phyloP scores from a whole-genome alignment of 1,140 invertebrate genomes.

The Mamestra configurata region DNA sequence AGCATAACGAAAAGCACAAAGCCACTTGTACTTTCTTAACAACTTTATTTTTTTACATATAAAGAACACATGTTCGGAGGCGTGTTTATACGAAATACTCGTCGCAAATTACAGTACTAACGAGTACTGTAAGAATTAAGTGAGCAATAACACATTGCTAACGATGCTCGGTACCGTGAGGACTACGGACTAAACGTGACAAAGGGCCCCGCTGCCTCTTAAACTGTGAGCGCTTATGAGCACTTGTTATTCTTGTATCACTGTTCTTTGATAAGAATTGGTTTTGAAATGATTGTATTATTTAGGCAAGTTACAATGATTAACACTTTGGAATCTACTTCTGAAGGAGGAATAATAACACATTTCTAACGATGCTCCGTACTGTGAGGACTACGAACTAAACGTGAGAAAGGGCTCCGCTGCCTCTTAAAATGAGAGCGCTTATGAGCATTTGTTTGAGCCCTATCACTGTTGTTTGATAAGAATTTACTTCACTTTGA shows the following conservation, averaged over 20 bases:
- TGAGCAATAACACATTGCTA: conserved; percentile 61
- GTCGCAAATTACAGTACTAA: conserved; percentile 52
- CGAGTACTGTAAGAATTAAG: conserved; percentile 57
- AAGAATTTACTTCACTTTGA: too few relatives aligned
- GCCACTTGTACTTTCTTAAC: not conserved
- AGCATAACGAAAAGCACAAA: not conserved
- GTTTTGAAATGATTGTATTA: not conserved
- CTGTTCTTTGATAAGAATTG: conserved; percentile 8
- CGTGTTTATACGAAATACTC: conserved; percentile 46
- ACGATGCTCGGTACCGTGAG: conserved; percentile 52
- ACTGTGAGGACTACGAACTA: too few relatives aligned
- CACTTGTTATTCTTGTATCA: conserved; percentile 46
- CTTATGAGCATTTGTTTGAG: too few relatives aligned
- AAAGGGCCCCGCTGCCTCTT: conserved; percentile 50
- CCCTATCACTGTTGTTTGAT: too few relatives aligned
- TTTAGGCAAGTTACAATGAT: not conserved
- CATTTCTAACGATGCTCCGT: too few relatives aligned
- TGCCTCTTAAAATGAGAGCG: too few relatives aligned
- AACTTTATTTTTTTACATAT: conserved; percentile 11
- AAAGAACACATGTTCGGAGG: conserved; percentile 14
- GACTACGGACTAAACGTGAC: conserved; percentile 56
- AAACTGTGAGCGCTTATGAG: conserved; percentile 35
- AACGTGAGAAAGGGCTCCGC: too few relatives aligned
- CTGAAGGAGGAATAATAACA: too few relatives aligned
- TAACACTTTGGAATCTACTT: too few relatives aligned